These are phyloP conservation scores for Nautilus pompilius DNA, from an alignment of 1,140 invertebrate species.

Conservation along the genomic window DNA sequence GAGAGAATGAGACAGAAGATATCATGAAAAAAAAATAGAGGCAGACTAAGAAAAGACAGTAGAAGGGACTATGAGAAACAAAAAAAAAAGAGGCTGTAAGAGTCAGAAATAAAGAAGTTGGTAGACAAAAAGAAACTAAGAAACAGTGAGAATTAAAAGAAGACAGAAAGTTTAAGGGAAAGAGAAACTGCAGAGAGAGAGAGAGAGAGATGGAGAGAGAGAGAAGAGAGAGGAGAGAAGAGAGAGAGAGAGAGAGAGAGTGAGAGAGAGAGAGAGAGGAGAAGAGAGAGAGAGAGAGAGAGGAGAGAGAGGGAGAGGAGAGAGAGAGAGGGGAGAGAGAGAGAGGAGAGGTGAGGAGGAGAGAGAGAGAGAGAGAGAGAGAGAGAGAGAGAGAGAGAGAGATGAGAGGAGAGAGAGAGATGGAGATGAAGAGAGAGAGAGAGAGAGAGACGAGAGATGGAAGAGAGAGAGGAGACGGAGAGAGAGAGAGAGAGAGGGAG, in stretches of 20 bases:
- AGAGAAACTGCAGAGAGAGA: no score
- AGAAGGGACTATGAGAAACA: no score
- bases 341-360: neutral
- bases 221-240: neutral
- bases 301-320: neutral
- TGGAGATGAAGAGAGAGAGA: neutral
- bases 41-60: no score
- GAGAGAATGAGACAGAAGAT: no score
- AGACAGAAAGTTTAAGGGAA: no score
- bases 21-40: no score
- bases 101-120: no score
- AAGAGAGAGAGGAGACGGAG: no score
- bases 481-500: no score
- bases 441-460: neutral
- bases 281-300: neutral
- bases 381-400: slow-evolving; percentile 2
- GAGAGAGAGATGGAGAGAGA: neutral
- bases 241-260: neutral
- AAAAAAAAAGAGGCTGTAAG: no score
- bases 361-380: neutral
- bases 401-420: neutral
- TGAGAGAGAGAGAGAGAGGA: neutral
- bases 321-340: neutral
- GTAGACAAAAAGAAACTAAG: no score
- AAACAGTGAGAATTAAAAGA: no score